Percentiles rank a stretch among this genome's conserved stretches.
These are phyloP conservation scores for Platyscapa corneri DNA, from an alignment of 1,140 invertebrate species.

Conservation along the genomic window DNA sequence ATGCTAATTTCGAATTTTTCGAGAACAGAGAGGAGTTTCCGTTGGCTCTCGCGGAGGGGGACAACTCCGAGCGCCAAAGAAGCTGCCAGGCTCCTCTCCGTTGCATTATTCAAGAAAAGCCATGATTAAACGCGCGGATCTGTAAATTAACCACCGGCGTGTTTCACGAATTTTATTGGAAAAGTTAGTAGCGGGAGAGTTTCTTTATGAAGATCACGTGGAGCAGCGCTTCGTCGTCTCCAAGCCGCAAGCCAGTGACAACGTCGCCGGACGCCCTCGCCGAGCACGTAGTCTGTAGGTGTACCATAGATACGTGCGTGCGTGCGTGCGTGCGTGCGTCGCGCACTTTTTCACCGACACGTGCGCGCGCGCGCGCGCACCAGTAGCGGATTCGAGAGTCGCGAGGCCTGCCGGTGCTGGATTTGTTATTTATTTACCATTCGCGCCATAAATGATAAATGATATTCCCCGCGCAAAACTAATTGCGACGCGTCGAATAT, in stretches of 20 bases:
- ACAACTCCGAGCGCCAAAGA: too few relatives aligned
- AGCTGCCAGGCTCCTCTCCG: too few relatives aligned
- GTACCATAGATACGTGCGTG: conserved; percentile 42
- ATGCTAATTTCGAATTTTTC: not conserved
- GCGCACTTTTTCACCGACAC: not conserved
- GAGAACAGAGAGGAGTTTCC: too few relatives aligned
- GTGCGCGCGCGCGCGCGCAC: not conserved
- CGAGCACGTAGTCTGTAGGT: not conserved
- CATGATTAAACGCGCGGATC: too few relatives aligned
- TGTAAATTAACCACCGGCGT: too few relatives aligned
- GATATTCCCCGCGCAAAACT: too few relatives aligned
- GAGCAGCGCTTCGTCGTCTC: not conserved
- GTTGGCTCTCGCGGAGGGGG: too few relatives aligned
- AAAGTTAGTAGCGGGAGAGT: not conserved
- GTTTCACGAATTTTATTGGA: not conserved
- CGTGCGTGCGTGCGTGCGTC: not conserved
- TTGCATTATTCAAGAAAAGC: too few relatives aligned
- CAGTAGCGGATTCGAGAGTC: conserved; percentile 2
- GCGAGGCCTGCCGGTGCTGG: not conserved
- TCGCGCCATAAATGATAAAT: too few relatives aligned
- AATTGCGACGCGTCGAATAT: too few relatives aligned
- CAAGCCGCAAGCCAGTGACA: not conserved
- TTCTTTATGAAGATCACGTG: not conserved
- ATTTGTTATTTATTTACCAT: too few relatives aligned
- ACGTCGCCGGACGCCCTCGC: not conserved